Conservation (phyloP, 2,888 invertebrate species). For the Apocheima hispidaria region DNA sequence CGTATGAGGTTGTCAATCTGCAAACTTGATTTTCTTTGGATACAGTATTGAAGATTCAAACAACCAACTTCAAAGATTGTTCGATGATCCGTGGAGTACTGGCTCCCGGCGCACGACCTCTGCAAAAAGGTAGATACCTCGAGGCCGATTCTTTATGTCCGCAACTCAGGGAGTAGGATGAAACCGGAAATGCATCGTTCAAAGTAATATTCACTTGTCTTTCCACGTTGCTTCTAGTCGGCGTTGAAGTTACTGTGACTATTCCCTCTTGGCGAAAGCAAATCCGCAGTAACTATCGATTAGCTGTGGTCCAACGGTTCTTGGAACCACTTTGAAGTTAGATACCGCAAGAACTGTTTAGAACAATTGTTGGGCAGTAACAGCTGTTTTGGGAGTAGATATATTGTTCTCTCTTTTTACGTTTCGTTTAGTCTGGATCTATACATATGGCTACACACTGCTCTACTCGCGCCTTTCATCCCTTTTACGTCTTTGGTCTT, state of each 20-base stretch:
- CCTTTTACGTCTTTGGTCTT: no score
- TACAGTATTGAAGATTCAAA: no score
- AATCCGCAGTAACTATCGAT: constrained; percentile 27
- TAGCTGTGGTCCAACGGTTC: constrained; percentile 16
- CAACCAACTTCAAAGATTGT: no score
- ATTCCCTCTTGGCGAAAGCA: constrained; percentile 16
- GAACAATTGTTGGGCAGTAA: constrained; percentile 5
- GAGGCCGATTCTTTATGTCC: no score
- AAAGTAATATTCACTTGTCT: not conserved
- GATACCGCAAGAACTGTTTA: constrained; percentile 21
- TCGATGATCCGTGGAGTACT: no score
- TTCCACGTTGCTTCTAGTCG: constrained; percentile 1
- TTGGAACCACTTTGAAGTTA: constrained; percentile 24
- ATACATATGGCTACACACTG: no score
- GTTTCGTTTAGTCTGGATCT: not conserved
- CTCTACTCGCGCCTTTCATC: no score
- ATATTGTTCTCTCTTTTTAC: not conserved
- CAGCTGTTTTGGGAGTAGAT: constrained; percentile 16
- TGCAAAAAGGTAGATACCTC: no score
- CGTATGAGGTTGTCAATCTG: no score
- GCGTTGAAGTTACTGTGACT: constrained; percentile 10
- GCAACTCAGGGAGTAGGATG: no score
- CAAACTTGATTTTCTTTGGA: no score
- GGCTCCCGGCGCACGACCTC: no score
- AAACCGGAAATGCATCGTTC: not conserved